A percentile compares a stretch with the other conserved stretches of the same genome.
phyloP scores from a whole-genome alignment of 1,140 invertebrate genomes.

The Lethrus apterus region DNA sequence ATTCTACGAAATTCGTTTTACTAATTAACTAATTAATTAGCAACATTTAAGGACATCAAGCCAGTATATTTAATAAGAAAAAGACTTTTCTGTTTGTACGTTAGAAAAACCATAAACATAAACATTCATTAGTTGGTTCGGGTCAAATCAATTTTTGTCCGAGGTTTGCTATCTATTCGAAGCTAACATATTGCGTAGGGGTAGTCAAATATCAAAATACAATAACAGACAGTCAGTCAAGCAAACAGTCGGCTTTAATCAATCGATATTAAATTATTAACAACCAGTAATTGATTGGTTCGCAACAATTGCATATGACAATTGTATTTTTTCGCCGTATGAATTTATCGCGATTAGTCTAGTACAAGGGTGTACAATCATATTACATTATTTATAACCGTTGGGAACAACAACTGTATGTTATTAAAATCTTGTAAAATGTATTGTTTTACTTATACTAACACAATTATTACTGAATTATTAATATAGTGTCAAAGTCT shows the following conservation, averaged over 20 bases:
- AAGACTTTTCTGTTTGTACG: no score
- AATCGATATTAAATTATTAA: constrained; percentile 2
- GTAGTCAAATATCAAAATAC: constrained; percentile 35
- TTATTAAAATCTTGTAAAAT: no score
- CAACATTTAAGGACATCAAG: no score
- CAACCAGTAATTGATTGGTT: constrained; percentile 18
- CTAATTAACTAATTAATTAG: no score
- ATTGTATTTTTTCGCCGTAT: constrained; percentile 24
- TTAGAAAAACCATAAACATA: no score
- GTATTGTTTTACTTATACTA: no score
- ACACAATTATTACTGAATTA: no score
- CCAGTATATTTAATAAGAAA: no score
- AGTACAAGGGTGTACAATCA: constrained; percentile 8
- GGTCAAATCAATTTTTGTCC: constrained; percentile 22
- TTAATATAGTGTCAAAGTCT: no score
- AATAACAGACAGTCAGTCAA: constrained; percentile 27
- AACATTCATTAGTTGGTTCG: constrained; percentile 4
- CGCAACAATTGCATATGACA: constrained; percentile 24
- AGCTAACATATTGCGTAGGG: constrained; percentile 36
- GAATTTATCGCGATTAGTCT: constrained; percentile 18
- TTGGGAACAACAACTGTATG: no score
- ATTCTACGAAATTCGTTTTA: no score
- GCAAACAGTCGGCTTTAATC: constrained; percentile 9
- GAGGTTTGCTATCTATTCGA: constrained; percentile 21
- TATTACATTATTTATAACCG: background rate